Evolutionary conservation across 2,888 invertebrate genomes (phyloP).

Genomic region (Erebia epiphron): DNA sequence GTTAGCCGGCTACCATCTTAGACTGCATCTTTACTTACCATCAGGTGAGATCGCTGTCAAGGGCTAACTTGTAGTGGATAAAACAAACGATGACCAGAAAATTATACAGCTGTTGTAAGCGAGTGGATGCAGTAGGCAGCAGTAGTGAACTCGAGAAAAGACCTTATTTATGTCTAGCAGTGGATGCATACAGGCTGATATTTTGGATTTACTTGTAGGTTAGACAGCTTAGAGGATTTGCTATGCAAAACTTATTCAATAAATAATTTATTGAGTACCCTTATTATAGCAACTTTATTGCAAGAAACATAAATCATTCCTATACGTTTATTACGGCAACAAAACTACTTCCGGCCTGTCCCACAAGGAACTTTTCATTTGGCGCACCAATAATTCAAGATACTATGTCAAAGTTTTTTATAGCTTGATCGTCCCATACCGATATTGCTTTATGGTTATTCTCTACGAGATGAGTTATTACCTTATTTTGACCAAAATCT

Average conservation of each 20-base stretch:
- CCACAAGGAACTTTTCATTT: slow-evolving; percentile 62
- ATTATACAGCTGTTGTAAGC: no score
- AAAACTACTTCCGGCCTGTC: slow-evolving; percentile 63
- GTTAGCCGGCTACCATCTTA: no score
- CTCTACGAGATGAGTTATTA: slow-evolving; percentile 58
- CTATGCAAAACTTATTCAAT: slow-evolving; percentile 16
- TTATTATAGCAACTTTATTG: slow-evolving; percentile 54
- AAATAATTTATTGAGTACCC: slow-evolving; percentile 49
- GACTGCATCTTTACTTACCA: no score
- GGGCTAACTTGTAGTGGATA: no score
- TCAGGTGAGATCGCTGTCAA: no score
- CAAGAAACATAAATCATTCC: slow-evolving; percentile 72
- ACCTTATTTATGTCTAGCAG: no score
- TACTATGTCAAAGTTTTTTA: slow-evolving; percentile 69
- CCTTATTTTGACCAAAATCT: slow-evolving; percentile 58
- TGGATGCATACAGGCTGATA: no score
- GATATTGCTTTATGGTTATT: slow-evolving; percentile 63
- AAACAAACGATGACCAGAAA: no score
- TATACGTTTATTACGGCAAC: slow-evolving; percentile 70
- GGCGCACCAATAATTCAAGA: slow-evolving; percentile 67
- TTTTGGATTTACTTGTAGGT: background rate
- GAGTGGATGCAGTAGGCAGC: no score
- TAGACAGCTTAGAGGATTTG: background rate
- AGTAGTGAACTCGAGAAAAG: no score
- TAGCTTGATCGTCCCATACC: slow-evolving; percentile 56